Evolutionary conservation across 2,888 invertebrate genomes (phyloP).

Genomic region (Ectemnius lituratus): DNA sequence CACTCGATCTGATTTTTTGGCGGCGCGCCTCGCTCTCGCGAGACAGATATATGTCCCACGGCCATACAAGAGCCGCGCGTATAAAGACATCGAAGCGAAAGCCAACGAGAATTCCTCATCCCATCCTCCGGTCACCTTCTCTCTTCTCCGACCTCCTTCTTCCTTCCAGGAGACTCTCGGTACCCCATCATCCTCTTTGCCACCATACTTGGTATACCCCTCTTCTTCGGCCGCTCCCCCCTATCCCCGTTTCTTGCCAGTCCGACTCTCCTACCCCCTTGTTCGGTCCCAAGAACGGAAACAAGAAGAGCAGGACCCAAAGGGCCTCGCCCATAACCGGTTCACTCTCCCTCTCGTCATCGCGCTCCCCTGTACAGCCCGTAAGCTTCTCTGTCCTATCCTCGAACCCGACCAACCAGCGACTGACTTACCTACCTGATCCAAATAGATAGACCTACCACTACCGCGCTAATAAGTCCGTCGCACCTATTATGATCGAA

Average conservation of each 20-base stretch:
- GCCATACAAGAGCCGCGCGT: slow-evolving; percentile 76
- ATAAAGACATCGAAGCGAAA: slow-evolving; percentile 78
- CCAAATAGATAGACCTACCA: slow-evolving; percentile 56
- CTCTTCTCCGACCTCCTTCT: slow-evolving; percentile 39
- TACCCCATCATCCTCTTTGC: slow-evolving; percentile 73
- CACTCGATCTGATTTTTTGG: slow-evolving; percentile 78
- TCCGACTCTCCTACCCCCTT: slow-evolving; percentile 28
- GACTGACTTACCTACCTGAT: slow-evolving; percentile 60
- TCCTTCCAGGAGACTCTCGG: slow-evolving; percentile 56
- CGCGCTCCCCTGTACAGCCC: slow-evolving; percentile 53
- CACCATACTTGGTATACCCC: slow-evolving; percentile 76
- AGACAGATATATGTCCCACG: slow-evolving; percentile 77
- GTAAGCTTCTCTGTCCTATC: background rate
- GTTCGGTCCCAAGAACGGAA: slow-evolving; percentile 58
- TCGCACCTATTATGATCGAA: background rate
- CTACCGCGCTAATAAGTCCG: slow-evolving; percentile 40
- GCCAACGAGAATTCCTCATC: slow-evolving; percentile 78
- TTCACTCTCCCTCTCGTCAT: slow-evolving; percentile 70
- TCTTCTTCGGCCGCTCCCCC: slow-evolving; percentile 37
- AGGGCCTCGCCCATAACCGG: slow-evolving; percentile 78
- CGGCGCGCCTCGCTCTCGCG: slow-evolving; percentile 76
- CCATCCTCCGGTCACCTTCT: slow-evolving; percentile 69
- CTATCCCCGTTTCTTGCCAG: slow-evolving; percentile 28
- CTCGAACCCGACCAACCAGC: slow-evolving; percentile 57
- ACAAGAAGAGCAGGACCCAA: slow-evolving; percentile 68